Evolutionary conservation across 2,113 vertebrate species (phyloP).

Genomic region (Amblyornis subalaris): DNA sequence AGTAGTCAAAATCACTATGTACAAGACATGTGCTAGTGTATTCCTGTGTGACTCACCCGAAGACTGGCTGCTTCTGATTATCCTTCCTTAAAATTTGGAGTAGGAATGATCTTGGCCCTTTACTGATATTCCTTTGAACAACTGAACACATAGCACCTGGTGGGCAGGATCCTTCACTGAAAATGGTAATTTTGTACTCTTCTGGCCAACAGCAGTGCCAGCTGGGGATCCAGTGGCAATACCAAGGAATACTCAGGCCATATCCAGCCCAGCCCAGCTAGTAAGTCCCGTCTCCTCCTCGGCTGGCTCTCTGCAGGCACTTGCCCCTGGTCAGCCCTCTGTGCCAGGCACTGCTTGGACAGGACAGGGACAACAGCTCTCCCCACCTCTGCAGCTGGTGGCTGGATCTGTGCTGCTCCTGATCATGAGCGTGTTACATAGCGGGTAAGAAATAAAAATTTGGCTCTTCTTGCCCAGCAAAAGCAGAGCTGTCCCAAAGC

Average conservation of each 20-base stretch:
- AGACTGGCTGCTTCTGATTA: not conserved
- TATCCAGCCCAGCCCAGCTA: not conserved
- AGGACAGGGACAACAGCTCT: not conserved
- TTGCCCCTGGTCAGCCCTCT: not conserved
- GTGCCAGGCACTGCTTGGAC: not conserved
- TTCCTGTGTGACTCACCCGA: not conserved
- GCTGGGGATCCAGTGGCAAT: not conserved
- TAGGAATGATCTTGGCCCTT: not conserved
- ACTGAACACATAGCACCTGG: not conserved
- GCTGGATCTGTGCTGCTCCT: not conserved
- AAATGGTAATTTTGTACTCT: not conserved
- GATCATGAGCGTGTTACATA: not conserved
- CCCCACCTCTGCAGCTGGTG: not conserved
- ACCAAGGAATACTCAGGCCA: not conserved
- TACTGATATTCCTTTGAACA: not conserved
- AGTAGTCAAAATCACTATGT: not conserved
- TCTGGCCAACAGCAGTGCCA: not conserved
- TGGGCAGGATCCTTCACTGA: not conserved
- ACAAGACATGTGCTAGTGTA: not conserved
- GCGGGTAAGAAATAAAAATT: not conserved
- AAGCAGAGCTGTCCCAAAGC: not conserved
- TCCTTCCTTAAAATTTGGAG: not conserved
- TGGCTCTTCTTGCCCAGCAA: not conserved
- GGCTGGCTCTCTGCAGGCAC: not conserved
- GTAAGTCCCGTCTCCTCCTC: not conserved